phyloP scores from a whole-genome alignment of 2,113 vertebrate species.

The Leucosticte australis region DNA sequence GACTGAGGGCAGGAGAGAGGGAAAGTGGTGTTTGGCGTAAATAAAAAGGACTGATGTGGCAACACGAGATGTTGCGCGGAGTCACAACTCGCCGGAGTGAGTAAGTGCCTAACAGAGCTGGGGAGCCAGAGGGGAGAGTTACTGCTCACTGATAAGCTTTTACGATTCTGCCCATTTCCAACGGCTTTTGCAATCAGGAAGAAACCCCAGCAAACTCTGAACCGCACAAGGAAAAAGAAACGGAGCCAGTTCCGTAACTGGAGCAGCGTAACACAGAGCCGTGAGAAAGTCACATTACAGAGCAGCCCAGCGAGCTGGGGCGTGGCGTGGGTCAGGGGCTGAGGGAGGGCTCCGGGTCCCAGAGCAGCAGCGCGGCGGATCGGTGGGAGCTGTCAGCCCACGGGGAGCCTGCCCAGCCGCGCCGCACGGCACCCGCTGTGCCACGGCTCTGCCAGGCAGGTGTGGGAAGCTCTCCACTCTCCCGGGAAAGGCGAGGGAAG shows the following conservation, averaged over 20 bases:
- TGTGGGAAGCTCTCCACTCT: rapidly evolving
- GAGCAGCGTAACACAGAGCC: background rate
- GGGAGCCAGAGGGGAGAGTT: background rate
- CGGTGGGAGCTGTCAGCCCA: background rate
- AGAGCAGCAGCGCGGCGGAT: background rate
- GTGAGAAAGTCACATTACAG: background rate
- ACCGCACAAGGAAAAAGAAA: background rate
- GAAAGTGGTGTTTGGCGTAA: background rate
- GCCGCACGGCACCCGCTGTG: background rate
- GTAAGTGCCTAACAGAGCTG: background rate
- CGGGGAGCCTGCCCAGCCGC: too few relatives aligned
- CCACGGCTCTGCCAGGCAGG: rapidly evolving
- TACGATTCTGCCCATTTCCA: background rate
- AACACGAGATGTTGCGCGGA: rapidly evolving
- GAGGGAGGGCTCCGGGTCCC: background rate
- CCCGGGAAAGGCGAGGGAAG: background rate
- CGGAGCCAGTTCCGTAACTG: background rate
- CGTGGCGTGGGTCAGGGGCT: background rate
- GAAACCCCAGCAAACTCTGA: background rate
- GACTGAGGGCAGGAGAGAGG: background rate
- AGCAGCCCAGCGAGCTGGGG: background rate
- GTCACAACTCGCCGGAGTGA: background rate
- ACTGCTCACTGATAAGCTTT: background rate
- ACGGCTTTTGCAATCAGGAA: background rate
- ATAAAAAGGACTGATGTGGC: background rate